These are phyloP conservation scores for Archilochus colubris DNA, from an alignment of 2,113 vertebrate genomes.

Conservation along the genomic window DNA sequence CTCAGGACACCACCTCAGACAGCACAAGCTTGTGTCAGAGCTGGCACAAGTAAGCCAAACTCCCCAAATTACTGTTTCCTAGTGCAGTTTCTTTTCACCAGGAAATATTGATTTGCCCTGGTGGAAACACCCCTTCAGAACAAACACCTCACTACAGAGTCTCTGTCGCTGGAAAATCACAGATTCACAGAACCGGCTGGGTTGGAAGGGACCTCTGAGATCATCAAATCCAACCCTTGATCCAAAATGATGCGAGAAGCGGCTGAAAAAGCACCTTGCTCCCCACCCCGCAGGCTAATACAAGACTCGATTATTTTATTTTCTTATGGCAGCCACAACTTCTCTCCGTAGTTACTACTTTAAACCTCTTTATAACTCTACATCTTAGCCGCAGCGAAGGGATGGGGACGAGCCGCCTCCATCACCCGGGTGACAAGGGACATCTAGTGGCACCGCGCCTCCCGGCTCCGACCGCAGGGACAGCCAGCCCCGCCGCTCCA, in stretches of 20 bases:
- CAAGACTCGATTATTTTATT: neutral
- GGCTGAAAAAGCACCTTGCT: neutral
- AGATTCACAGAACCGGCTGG: no score
- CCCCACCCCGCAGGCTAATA: neutral
- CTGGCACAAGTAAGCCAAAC: neutral
- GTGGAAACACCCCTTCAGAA: neutral
- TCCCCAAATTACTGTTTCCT: neutral
- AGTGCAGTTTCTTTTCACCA: fast-evolving
- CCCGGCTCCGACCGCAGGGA: neutral
- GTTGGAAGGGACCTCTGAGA: no score
- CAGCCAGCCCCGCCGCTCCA: neutral
- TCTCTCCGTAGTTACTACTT: neutral
- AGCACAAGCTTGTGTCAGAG: fast-evolving
- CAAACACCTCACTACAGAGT: fast-evolving
- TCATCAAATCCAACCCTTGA: no score
- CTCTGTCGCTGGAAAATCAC: neutral
- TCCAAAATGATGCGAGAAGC: neutral
- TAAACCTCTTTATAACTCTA: neutral
- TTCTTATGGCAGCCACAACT: neutral
- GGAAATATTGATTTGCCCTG: neutral
- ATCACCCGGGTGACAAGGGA: constrained; percentile 19
- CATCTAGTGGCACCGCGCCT: constrained; percentile 20
- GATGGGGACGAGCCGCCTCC: fast-evolving
- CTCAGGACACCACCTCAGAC: neutral
- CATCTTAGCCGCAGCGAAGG: fast-evolving